Percentiles rank a stretch among this genome's conserved stretches.
Conservation (phyloP, 30 jellyfish, hydroid and myxozoan species). For the Haliclystus octoradiatus region DNA sequence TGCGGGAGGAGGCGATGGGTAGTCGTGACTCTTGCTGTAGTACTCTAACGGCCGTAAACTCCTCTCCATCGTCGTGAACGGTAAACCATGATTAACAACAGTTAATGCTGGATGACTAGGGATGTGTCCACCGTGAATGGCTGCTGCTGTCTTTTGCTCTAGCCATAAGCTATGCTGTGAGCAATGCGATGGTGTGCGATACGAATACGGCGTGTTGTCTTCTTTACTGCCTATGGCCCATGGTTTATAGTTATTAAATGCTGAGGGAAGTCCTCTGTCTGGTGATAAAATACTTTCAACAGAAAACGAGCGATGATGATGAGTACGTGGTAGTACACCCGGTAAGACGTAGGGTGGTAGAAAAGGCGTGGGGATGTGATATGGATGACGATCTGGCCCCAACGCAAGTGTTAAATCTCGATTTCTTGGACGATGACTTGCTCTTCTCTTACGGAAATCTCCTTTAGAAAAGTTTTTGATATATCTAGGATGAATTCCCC, state of each 20-base stretch:
- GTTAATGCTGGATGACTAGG: neutral
- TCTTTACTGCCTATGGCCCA: conserved; percentile 5
- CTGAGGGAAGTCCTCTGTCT: conserved; percentile 35
- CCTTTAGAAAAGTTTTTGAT: conserved; percentile 89
- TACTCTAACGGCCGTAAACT: neutral
- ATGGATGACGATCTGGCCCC: conserved; percentile 44
- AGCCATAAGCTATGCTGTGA: conserved; percentile 31
- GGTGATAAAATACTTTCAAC: conserved; percentile 71
- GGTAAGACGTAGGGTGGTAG: conserved; percentile 39
- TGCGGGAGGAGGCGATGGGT: neutral
- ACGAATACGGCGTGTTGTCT: conserved; percentile 9
- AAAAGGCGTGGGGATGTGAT: conserved; percentile 54
- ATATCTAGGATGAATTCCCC: conserved; percentile 98
- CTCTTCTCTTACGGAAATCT: conserved; percentile 86
- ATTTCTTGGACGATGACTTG: conserved; percentile 91
- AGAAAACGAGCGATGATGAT: conserved; percentile 42
- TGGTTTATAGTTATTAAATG: conserved; percentile 14
- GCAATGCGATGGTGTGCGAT: conserved; percentile 37
- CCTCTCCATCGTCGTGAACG: neutral
- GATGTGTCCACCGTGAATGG: neutral
- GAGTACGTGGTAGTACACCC: conserved; percentile 20
- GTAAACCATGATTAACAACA: neutral
- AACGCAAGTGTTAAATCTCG: conserved; percentile 68
- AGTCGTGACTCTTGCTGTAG: neutral
- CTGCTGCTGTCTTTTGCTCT: conserved; percentile 37